These are phyloP conservation scores for Chrysina gloriosa DNA, from an alignment of 2,888 invertebrate species.

Conservation along the genomic window DNA sequence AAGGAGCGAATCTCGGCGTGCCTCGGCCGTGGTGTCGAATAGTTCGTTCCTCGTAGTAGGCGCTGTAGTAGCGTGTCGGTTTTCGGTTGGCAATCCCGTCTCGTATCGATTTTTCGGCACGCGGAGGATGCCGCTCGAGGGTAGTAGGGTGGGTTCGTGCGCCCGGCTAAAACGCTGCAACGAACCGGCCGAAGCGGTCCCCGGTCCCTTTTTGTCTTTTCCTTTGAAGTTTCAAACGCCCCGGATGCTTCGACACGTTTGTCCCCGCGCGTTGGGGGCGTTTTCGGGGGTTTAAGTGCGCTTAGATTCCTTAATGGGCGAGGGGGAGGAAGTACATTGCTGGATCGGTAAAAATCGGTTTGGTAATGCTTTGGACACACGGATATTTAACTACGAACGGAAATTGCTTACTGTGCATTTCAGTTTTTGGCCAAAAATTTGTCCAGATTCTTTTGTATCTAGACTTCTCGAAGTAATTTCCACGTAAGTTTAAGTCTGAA, in stretches of 20 bases:
- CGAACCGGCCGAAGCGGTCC: too few relatives aligned
- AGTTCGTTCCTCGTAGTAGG: background rate
- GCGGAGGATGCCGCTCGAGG: background rate
- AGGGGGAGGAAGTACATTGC: background rate
- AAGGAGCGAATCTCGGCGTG: too few relatives aligned
- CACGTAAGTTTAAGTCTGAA: too few relatives aligned
- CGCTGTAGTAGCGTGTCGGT: background rate
- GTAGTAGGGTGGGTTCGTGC: background rate
- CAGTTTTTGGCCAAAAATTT: too few relatives aligned
- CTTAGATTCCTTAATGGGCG: background rate
- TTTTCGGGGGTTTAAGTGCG: background rate
- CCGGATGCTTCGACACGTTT: slow-evolving; percentile 7
- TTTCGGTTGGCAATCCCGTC: slow-evolving; percentile 18
- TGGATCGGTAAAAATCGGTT: too few relatives aligned
- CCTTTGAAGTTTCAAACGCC: slow-evolving; percentile 28
- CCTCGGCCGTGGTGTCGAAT: background rate
- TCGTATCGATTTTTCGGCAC: slow-evolving; percentile 23
- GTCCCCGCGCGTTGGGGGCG: too few relatives aligned
- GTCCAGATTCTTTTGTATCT: too few relatives aligned
- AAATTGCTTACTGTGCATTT: too few relatives aligned
- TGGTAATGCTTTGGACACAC: too few relatives aligned
- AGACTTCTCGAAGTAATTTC: too few relatives aligned
- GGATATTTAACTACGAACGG: too few relatives aligned
- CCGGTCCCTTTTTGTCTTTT: slow-evolving; percentile 25
- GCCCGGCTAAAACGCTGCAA: slow-evolving; percentile 4